Evolutionary conservation across 2,888 invertebrate genomes (phyloP).

Genomic region (Balanococcus diminutus): DNA sequence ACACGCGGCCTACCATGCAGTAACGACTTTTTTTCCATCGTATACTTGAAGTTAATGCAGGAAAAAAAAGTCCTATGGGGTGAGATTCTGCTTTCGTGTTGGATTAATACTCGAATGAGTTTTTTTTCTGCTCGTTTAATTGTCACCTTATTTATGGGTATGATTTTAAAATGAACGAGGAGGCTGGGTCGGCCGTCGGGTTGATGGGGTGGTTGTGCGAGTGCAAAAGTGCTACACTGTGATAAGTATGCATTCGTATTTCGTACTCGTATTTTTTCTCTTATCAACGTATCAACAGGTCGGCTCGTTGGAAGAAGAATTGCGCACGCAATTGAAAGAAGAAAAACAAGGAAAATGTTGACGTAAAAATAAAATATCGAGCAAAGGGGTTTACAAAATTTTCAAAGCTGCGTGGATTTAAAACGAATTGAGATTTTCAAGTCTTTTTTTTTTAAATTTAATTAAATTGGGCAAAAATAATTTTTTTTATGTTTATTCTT

Average conservation of each 20-base stretch:
- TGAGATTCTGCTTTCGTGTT: neutral
- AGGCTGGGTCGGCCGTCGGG: neutral
- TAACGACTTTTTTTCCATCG: neutral
- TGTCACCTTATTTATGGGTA: slow-evolving; percentile 2
- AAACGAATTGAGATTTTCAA: neutral
- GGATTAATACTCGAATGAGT: neutral
- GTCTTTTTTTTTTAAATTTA: neutral
- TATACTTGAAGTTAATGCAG: neutral
- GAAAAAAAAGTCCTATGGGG: slow-evolving; percentile 2
- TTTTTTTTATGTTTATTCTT: too few species aligned
- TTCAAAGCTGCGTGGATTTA: neutral
- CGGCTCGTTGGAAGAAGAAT: neutral
- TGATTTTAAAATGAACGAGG: neutral
- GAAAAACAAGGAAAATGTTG: neutral
- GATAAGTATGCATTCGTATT: neutral
- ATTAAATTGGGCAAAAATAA: neutral
- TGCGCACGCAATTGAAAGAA: neutral
- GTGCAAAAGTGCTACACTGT: neutral
- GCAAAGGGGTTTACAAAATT: neutral
- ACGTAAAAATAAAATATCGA: neutral
- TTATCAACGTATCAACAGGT: slow-evolving; percentile 14
- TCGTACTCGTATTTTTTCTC: slow-evolving; percentile 1
- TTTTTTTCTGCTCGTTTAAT: neutral
- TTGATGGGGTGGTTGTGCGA: neutral
- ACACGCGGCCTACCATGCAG: slow-evolving; percentile 3